These are phyloP conservation scores for Muscicapa adusta DNA, from an alignment of 2,113 vertebrate genomes.

Conservation along the genomic window DNA sequence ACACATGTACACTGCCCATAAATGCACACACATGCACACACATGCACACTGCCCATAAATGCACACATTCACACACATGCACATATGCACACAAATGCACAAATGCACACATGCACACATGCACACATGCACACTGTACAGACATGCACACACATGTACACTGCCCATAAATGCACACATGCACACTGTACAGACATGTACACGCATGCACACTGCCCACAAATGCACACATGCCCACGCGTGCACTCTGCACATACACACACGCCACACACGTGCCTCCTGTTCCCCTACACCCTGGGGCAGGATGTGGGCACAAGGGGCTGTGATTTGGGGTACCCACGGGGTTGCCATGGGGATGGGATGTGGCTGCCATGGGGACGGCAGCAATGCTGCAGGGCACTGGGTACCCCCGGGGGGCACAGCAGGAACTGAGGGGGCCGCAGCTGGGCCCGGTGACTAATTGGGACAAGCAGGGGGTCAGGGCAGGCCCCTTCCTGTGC, in stretches of 20 bases:
- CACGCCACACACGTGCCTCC: background rate
- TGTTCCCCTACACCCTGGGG: background rate
- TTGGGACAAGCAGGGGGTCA: background rate
- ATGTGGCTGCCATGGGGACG: background rate
- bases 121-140: background rate
- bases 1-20: background rate
- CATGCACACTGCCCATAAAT: no score
- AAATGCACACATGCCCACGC: background rate
- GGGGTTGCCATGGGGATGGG: background rate
- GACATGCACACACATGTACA: background rate
- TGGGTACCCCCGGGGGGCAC: background rate
- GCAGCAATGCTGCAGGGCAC: background rate
- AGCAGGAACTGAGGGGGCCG: background rate
- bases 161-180: background rate
- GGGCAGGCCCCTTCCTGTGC: background rate
- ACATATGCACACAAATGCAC: no score
- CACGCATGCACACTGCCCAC: background rate
- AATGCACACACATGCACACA: no score
- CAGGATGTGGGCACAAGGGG: fast-evolving
- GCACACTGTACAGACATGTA: background rate
- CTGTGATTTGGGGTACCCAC: background rate
- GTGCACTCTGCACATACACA: fast-evolving
- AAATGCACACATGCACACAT: background rate
- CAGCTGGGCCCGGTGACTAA: conserved; percentile 19
- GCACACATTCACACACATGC: no score